Base-by-base conservation (phyloP, 2,113 vertebrate genomes). In the Solea solea region DNA sequence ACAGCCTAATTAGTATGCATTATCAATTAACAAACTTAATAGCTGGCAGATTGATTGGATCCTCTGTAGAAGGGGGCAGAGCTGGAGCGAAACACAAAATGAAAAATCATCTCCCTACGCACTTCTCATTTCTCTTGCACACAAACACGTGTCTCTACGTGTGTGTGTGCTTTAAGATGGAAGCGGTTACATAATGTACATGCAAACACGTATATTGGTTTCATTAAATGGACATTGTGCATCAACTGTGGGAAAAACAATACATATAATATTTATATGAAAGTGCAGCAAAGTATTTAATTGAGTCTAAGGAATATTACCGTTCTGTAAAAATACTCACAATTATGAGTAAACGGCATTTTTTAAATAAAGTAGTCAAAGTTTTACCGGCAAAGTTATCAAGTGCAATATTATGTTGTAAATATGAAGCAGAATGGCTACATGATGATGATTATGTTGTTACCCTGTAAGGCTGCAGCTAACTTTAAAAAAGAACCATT, bases 1-100 rank as follows among this genome's bases (percentile, higher is more conserved):
- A 91, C 94, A 93, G 96, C 95, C 96, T 98, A 98, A 99, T 99
- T 98, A 99, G 97, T 99, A 99, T 98, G 97, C 97, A 98, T 98
- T 99, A 98, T 97, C 97, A 98, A 99, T 99, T 98, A 99, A 98
- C 95, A 95, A 96, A 97, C 95, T 96, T 99, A 99, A 99, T 98
- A 96, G 96, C 96, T 95, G 94, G 96, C 96, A 99, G 97, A 98
- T 98, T 99, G 97, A 99, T 98, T 97, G 96, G 95, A 97, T 99
- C 97, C 96, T 96, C 96, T 95, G 95, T 96, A 97, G 95, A 93
- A 96, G 94, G 93, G 94, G 82, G 78, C 77, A 76, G 87, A 87
- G 93, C 95, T 95, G 95, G 93, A 95, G 96, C 94, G 93, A 96
- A 95, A 96, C 95, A 95, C 94, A 61, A 88, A 96, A 96, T 96